Percentiles rank a stretch among this genome's conserved stretches.
These are phyloP conservation scores for Crepidodera aurea DNA, from an alignment of 2,888 invertebrate genomes.

Conservation along the genomic window DNA sequence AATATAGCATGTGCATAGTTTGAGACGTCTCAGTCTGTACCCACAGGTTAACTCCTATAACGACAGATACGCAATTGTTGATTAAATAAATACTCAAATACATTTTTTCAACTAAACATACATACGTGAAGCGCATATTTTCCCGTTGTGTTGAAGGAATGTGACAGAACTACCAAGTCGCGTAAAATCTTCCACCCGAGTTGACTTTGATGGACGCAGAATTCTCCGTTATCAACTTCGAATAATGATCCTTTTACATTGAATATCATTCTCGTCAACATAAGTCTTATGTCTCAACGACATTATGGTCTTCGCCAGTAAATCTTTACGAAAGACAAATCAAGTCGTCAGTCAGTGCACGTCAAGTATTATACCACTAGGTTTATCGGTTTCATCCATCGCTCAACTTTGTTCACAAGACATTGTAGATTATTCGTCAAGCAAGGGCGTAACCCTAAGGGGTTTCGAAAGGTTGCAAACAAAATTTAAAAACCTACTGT, in stretches of 20 bases:
- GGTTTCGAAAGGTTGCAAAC: too few relatives aligned
- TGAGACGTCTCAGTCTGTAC: too few relatives aligned
- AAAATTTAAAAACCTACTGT: too few relatives aligned
- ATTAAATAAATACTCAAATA: too few relatives aligned
- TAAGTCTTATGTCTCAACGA: conserved; percentile 1
- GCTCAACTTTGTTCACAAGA: conserved; percentile 8
- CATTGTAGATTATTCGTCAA: background rate
- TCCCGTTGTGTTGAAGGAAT: background rate
- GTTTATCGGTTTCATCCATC: conserved; percentile 9
- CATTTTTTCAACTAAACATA: too few relatives aligned
- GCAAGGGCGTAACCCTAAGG: too few relatives aligned
- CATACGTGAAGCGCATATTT: too few relatives aligned
- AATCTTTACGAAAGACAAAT: conserved; percentile 8
- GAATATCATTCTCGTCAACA: background rate
- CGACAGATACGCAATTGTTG: too few relatives aligned
- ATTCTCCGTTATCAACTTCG: background rate
- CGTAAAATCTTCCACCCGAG: background rate
- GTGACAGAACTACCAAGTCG: background rate
- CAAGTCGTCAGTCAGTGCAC: conserved; percentile 12
- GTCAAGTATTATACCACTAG: conserved; percentile 2
- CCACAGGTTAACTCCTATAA: too few relatives aligned
- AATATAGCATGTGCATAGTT: too few relatives aligned
- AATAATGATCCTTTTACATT: background rate
- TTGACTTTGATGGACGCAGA: background rate
- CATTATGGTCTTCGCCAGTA: conserved; percentile 2